phyloP scores from a whole-genome alignment of 2,113 vertebrate species.

The Eurypyga helias region DNA sequence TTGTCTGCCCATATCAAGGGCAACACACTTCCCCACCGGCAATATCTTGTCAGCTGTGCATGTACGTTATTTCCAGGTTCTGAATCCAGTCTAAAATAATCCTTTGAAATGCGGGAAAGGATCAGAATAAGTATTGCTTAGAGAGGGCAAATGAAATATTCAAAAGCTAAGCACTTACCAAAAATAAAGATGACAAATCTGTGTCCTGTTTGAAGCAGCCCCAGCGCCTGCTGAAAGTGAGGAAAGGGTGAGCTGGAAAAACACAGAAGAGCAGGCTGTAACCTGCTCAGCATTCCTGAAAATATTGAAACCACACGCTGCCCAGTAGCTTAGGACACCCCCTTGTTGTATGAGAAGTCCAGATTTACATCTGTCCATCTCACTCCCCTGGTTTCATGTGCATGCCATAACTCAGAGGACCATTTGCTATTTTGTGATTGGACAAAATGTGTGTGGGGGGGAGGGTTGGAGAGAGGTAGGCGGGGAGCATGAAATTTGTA shows the following conservation, averaged over 20 bases:
- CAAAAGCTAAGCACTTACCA: background rate
- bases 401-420: background rate
- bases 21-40: background rate
- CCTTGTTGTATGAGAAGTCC: background rate
- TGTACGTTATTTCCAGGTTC: background rate
- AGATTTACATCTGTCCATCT: background rate
- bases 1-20: background rate
- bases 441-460: background rate
- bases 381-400: background rate
- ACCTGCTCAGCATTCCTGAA: fast-evolving
- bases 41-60: background rate
- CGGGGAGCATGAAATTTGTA: background rate
- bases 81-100: conserved; percentile 10
- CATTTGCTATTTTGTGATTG: background rate
- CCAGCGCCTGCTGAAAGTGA: background rate
- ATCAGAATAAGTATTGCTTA: background rate
- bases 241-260: background rate
- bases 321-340: background rate
- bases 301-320: background rate
- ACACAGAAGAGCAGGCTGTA: background rate
- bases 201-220: background rate
- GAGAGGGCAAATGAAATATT: background rate
- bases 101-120: background rate
- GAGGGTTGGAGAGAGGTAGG: too few relatives aligned
- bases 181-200: background rate